These are phyloP conservation scores for Bambusicola thoracicus DNA, from an alignment of 2,113 vertebrate species.

Conservation along the genomic window DNA sequence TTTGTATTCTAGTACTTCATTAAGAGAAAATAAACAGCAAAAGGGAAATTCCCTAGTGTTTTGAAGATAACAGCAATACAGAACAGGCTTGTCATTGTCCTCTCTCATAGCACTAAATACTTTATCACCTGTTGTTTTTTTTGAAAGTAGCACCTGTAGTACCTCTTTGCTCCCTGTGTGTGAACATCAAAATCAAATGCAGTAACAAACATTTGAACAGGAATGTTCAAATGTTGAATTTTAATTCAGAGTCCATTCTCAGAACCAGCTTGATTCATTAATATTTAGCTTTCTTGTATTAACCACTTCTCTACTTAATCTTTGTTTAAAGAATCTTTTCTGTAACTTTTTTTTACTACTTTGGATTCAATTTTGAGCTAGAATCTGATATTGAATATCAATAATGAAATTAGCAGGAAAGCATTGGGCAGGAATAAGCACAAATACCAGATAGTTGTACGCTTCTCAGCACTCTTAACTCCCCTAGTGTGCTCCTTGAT, in stretches of 20 bases:
- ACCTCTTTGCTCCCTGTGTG: not conserved
- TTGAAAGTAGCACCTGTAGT: not conserved
- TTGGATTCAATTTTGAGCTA: not conserved
- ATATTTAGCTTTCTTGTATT: not conserved
- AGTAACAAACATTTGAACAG: not conserved
- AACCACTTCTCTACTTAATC: not conserved
- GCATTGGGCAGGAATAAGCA: not conserved
- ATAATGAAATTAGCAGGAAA: not conserved
- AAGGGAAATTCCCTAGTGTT: not conserved
- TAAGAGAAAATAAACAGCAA: not conserved
- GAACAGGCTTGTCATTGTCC: not conserved
- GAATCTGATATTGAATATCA: not conserved
- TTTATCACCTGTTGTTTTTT: not conserved
- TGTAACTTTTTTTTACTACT: not conserved
- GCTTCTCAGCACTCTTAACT: not conserved
- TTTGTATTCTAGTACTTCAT: not conserved
- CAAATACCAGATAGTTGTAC: rapidly evolving
- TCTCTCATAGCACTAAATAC: not conserved
- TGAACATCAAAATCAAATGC: not conserved
- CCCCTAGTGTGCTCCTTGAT: not conserved
- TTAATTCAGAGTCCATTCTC: not conserved
- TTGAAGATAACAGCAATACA: not conserved
- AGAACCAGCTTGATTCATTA: not conserved
- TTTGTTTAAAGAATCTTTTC: not conserved
- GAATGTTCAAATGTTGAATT: not conserved